These are phyloP conservation scores for Hemicordylus capensis DNA, from an alignment of 2,113 vertebrate species.

Conservation along the genomic window DNA sequence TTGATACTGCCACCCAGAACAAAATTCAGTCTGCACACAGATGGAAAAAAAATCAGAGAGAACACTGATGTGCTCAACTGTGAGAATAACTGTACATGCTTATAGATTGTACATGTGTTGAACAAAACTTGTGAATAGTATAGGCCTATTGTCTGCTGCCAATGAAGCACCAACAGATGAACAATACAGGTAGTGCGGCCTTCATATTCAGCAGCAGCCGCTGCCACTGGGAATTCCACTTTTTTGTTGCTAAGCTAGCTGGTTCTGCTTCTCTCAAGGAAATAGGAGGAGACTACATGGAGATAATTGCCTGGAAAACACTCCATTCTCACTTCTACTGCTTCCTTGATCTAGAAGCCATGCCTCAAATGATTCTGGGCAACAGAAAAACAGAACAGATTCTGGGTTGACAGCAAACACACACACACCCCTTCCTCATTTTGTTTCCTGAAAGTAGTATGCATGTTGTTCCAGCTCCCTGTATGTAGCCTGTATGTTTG, in stretches of 20 bases:
- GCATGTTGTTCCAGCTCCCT: background rate
- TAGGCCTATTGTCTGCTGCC: too few species aligned
- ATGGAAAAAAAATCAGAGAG: too few species aligned
- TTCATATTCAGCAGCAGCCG: background rate
- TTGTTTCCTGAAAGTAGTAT: background rate
- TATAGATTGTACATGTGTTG: too few species aligned
- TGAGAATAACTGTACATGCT: too few species aligned
- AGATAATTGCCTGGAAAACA: background rate
- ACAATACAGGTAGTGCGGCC: background rate
- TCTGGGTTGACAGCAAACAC: too few species aligned
- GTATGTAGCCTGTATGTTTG: background rate
- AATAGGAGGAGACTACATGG: background rate
- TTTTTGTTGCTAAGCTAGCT: background rate
- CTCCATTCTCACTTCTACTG: background rate
- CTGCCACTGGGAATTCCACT: background rate
- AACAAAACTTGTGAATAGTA: too few species aligned
- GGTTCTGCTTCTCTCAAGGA: background rate
- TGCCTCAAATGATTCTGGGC: background rate
- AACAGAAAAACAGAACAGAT: too few species aligned
- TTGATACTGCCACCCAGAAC: too few species aligned
- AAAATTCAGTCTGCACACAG: too few species aligned
- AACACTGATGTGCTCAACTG: too few species aligned
- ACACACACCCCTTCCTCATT: background rate
- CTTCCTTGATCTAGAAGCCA: background rate
- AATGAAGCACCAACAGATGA: background rate